phyloP scores from a whole-genome alignment of 64 coral and sea anemone species.

The Cladopsammia gracilis region DNA sequence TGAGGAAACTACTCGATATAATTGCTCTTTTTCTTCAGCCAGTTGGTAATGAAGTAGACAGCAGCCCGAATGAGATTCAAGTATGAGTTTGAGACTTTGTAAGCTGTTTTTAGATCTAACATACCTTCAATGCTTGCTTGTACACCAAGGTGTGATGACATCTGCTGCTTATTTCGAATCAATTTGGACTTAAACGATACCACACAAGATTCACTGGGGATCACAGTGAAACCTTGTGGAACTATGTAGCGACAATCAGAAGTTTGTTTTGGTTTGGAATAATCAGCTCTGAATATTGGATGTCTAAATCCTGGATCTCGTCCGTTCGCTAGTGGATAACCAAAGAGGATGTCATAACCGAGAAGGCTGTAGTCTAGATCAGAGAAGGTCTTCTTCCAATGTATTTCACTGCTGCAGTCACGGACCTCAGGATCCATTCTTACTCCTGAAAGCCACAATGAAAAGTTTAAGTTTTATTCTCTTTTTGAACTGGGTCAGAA shows the following conservation, averaged over 20 bases:
- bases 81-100: no score
- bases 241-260: constrained; percentile 46
- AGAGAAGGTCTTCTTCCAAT: constrained; percentile 34
- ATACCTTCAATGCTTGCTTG: constrained; percentile 29
- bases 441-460: no score
- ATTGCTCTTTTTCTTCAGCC: no score
- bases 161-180: constrained; percentile 16
- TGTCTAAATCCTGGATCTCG: constrained; percentile 31
- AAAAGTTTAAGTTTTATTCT: no score
- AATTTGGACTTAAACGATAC: constrained; percentile 37
- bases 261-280: background rate
- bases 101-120: no score
- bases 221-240: background rate
- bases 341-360: constrained; percentile 46
- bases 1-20: no score
- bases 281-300: constrained; percentile 43
- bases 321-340: constrained; percentile 28
- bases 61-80: no score
- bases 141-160: background rate
- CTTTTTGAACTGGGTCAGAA: no score
- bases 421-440: no score
- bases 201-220: constrained; percentile 21
- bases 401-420: no score
- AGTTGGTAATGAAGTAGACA: no score
- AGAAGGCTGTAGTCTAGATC: constrained; percentile 27